A percentile compares a stretch with the other conserved stretches of the same genome.
Conservation (phyloP, 2,888 invertebrate genomes). For the Phortica magna region DNA sequence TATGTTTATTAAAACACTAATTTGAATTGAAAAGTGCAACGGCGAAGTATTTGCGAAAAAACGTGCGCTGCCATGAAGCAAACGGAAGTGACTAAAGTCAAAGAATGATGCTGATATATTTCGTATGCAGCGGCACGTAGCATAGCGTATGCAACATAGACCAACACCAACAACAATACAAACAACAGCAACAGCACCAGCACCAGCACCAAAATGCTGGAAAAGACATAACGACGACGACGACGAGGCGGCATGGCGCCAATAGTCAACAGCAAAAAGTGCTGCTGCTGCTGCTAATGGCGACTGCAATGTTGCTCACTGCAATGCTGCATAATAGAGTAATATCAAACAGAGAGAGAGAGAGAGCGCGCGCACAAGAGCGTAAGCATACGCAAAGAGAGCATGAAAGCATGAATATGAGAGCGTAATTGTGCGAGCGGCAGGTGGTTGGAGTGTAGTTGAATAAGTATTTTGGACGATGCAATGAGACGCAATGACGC, state of each 20-base stretch:
- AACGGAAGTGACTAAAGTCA: constrained; percentile 61
- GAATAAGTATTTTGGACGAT: not conserved
- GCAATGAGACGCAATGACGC: constrained; percentile 52
- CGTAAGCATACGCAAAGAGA: not conserved
- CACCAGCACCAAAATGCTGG: constrained; percentile 26
- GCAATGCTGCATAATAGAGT: not conserved
- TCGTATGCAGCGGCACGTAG: constrained; percentile 53
- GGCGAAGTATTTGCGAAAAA: constrained; percentile 35
- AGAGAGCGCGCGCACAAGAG: not conserved
- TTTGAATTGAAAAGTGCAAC: not conserved
- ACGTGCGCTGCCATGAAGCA: constrained; percentile 54
- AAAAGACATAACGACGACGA: constrained; percentile 21
- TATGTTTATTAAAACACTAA: not conserved
- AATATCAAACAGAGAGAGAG: not conserved
- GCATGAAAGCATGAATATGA: not conserved
- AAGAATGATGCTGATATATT: constrained; percentile 47
- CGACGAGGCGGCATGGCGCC: constrained; percentile 17
- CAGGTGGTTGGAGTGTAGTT: constrained; percentile 33
- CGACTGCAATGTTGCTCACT: constrained; percentile 17
- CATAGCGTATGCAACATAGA: constrained; percentile 38
- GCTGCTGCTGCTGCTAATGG: constrained; percentile 38
- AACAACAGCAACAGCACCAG: not conserved
- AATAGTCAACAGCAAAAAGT: constrained; percentile 5
- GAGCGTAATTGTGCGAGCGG: not conserved
- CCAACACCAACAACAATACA: constrained; percentile 9